phyloP scores from a whole-genome alignment of 2,113 vertebrate species.

The Myocastor coypus region DNA sequence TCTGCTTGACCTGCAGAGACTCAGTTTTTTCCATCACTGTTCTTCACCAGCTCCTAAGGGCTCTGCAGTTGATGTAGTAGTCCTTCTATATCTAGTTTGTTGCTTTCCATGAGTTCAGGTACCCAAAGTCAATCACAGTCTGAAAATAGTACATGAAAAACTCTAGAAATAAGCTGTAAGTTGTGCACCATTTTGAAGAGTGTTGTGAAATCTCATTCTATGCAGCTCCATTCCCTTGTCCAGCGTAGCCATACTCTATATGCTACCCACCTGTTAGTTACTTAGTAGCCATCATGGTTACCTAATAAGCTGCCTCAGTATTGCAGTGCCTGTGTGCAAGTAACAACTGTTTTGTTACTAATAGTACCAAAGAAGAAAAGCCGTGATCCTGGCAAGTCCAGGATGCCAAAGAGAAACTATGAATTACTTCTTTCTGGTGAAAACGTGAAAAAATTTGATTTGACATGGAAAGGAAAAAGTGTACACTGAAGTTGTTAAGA shows the following conservation, averaged over 20 bases:
- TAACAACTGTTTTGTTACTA: neutral
- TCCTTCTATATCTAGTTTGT: neutral
- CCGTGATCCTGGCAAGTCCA: neutral
- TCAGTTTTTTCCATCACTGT: neutral
- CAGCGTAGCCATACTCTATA: neutral
- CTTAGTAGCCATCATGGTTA: neutral
- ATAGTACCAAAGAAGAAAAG: neutral
- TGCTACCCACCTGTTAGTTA: too few relatives aligned
- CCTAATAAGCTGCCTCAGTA: neutral
- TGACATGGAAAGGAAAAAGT: neutral
- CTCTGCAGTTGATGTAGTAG: neutral
- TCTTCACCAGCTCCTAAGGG: neutral
- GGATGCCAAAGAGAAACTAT: neutral
- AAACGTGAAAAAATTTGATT: neutral
- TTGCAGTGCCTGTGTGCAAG: neutral
- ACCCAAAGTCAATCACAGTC: neutral
- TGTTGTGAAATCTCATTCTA: neutral
- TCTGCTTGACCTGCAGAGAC: neutral
- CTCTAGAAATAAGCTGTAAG: neutral
- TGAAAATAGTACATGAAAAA: neutral
- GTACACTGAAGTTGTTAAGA: neutral
- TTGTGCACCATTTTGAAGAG: neutral
- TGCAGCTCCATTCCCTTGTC: neutral
- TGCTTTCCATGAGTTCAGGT: neutral
- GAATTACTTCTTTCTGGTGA: neutral